These are phyloP conservation scores for Oxystoma pomonae DNA, from an alignment of 2,888 invertebrate genomes.

Conservation along the genomic window DNA sequence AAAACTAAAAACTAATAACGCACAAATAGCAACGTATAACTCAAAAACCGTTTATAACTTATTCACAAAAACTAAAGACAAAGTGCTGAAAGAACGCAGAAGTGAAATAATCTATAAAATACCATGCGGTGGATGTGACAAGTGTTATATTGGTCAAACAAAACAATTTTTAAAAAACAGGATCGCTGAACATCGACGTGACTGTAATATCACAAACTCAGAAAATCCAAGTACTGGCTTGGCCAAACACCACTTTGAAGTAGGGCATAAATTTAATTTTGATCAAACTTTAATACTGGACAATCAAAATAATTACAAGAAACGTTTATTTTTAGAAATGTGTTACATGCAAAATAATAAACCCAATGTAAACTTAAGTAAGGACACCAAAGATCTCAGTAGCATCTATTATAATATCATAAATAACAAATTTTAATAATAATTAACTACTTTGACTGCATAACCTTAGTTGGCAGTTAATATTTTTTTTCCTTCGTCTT, in stretches of 20 bases:
- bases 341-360: neutral
- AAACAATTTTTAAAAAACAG: neutral
- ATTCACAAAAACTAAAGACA: neutral
- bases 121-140: neutral
- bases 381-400: neutral
- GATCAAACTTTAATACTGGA: neutral
- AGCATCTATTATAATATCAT: neutral
- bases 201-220: neutral
- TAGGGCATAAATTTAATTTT: neutral
- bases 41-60: neutral
- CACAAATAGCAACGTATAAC: neutral
- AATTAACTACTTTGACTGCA: no score
- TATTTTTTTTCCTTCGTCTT: no score
- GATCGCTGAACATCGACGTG: neutral
- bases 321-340: neutral
- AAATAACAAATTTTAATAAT: no score
- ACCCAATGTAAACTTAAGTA: neutral
- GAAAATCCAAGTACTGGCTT: neutral
- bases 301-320: neutral
- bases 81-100: neutral
- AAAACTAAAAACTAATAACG: no score
- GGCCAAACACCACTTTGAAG: neutral
- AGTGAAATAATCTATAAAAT: neutral
- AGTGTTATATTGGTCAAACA: neutral
- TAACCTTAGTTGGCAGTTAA: no score